Evolutionary conservation across 1,140 invertebrate genomes (phyloP).

Genomic region (Nasonia longicornis): DNA sequence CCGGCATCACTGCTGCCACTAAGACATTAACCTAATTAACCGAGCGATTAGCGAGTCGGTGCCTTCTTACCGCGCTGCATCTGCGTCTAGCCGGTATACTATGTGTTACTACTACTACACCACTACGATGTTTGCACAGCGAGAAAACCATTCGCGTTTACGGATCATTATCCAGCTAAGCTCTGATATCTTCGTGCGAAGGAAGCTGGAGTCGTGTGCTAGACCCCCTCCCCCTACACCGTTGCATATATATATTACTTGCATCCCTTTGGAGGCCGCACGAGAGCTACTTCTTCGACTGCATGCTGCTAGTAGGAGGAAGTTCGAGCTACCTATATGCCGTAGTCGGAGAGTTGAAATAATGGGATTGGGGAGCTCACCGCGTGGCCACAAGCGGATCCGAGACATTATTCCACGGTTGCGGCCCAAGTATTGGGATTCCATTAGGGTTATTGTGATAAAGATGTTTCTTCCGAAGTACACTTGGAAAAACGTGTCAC

Average conservation of each 20-base stretch:
- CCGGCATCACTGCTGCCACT: conserved; percentile 30
- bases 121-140: background rate
- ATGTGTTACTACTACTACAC: background rate
- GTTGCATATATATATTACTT: conserved; percentile 26
- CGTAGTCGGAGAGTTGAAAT: background rate
- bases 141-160: conserved; percentile 39
- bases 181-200: conserved; percentile 1
- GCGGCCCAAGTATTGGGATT: background rate
- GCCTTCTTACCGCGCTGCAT: conserved; percentile 34
- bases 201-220: background rate
- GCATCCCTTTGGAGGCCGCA: background rate
- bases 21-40: conserved; percentile 58
- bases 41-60: conserved; percentile 55
- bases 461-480: background rate
- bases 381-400: conserved; percentile 21
- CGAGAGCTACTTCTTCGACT: background rate
- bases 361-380: conserved; percentile 10
- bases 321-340: background rate
- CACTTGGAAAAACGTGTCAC: background rate
- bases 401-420: conserved; percentile 13
- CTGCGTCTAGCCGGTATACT: background rate
- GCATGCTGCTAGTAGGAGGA: background rate
- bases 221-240: background rate
- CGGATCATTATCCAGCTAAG: conserved; percentile 40
- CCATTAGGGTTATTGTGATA: conserved; percentile 7